Evolutionary conservation across 2,888 invertebrate species (phyloP), one percentile per base, ranked within the genome.

Genomic region (Meta bourneti): DNA sequence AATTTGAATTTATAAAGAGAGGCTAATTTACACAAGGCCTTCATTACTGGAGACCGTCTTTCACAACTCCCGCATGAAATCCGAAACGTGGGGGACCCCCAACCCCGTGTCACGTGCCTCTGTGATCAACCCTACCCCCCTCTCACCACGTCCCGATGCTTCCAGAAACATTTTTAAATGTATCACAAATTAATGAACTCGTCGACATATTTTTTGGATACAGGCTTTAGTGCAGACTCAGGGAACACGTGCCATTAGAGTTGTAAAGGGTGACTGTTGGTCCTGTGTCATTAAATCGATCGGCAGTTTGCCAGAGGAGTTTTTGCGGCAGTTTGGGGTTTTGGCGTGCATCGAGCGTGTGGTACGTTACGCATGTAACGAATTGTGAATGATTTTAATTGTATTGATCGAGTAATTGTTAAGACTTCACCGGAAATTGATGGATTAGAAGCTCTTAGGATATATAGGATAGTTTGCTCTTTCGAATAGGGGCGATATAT

Each of bases 141-240:
- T 75, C 84, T 81, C 70, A 81, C 49, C 85, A 74, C 51, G 72
- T 34, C 20, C 51, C 19, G 52, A 70, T 89, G 49, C 75, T 75
- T 70, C 20, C 7, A 49, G 80, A 81, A 90, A 70, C 79, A 82
- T 91, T 91, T 90, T 86, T 91, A 61, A 86, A 77, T 79, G 81
- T 87, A 91, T 91, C 86, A 77, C 81, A 74, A 91, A 86, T 86
- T 91, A 91, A 91, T 91, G 91, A 91, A 91, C 91, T 91, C 81
- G 81, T 87, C 86, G 77, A 61, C 61, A 61, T 61, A 61, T 61
- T 61, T 72, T 71, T 70, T 49, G 74, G 83, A 34, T 34, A 70
- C 13, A 48, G 9, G 75, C n/a, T n/a, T n/a, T 8, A 16, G 13
- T n/a, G 69, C n/a, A 8, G 69, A 69, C 5, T n/a, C 69, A n/a